Base-by-base conservation (phyloP, 2,113 vertebrate species). In the Seriola rivoliana region DNA sequence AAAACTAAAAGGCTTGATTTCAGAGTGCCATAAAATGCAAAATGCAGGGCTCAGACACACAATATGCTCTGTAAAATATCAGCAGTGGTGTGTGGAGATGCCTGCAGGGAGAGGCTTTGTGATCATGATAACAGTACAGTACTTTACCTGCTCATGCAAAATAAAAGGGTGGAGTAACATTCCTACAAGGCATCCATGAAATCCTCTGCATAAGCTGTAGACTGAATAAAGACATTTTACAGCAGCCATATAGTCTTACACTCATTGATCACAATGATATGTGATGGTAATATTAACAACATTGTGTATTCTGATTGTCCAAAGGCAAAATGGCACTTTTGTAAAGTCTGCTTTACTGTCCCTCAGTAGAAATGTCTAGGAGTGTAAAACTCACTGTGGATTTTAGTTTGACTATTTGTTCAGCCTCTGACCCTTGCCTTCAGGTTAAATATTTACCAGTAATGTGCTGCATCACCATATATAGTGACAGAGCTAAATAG, bases 1-100 rank as follows among this genome's bases (percentile, higher is more conserved):
- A 88, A 80, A 65, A 62, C 5, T 71, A 25, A 70, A 68, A 21
- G 6, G 3, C 40, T 67, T 68, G 1, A 64, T n/a, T 32, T 55
- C 17, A 0, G 21, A 34, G 44, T 1, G 58, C 14, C 19, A 85
- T 91, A 84, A 92, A 84, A 90, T 88, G 84, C 88, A 89, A 91
- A 90, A 44, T 23, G 25, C 58, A 64, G 32, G 23, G 7, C 23
- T n/a, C 1, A 21, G 36, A 71, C 66, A 63, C 75, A 72, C 13
- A 44, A 8, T 38, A 64, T 32, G 11, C 85, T 81, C 65, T 80
- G 81, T 81, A 60, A 66, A 69, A 32, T 77, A 54, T 50, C 57
- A 85, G 46, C 48, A 42, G 72, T 12, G 12, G 62, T 9, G 0
- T 66, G 70, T 66, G 42, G 16, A 75, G 19, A 58, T 46, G 65